Base-by-base conservation (phyloP, 1,140 invertebrate genomes). In the Calycopis cecrops region DNA sequence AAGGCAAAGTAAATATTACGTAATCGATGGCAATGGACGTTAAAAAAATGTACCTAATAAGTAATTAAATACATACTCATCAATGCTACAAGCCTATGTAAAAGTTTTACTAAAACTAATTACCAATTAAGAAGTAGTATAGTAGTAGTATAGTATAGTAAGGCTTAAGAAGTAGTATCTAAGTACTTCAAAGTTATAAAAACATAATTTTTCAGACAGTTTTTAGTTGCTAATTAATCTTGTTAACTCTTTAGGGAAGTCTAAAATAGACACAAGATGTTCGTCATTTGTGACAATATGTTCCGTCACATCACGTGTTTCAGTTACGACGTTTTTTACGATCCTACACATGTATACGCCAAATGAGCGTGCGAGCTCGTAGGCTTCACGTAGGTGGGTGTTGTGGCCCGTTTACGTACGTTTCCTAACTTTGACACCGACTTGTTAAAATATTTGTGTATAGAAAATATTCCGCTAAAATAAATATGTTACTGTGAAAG, bases 361-460 rank as follows among this genome's bases (percentile, higher is more conserved):
- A 16, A 16, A 44, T 44, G 17, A 44, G 4, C 38, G 1, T 40
- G 12, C 6, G 17, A 1, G 40, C 8, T 17, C 14, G 40, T 16
- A 44, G 40, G 14, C 14, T 16, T 44, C 40, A 16, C 40, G 40
- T 44, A 16, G 40, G 38, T 14, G n/a, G 38, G 12, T 40, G 40
- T 44, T 44, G 14, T 44, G 40, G 14, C 40, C 17, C 14, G 40
- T 44, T 44, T 14, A 9, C 14, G 14, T 6, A 16, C 40, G 40
- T 44, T 44, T 14, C 40, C 14, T 16, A 16, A 42, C 12, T 42
- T 12, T 44, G 16, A 44, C 40, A 44, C 40, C 12, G 40, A 16
- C 40, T 44, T 44, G 14, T 44, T 16, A 44, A 44, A 44, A 44
- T 14, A 44, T 44, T 44, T 44, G 21, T 28, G 21, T 28, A 28